Conservation (phyloP, 2,797 vertebrate species). For the Sebastiscus tertius region DNA sequence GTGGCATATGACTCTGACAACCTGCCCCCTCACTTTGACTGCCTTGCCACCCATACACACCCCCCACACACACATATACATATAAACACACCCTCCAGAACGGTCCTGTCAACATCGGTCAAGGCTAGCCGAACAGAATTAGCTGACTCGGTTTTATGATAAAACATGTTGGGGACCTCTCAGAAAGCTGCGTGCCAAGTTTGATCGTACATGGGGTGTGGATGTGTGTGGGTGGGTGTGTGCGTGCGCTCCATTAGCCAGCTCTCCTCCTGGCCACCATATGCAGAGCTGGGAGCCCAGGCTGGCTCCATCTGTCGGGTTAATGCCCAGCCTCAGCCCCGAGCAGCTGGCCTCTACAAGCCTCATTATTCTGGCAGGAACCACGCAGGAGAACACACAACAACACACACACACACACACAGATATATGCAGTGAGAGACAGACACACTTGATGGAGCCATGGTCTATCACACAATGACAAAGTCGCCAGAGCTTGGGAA, state of each 20-base stretch:
- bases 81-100: constrained; percentile 21
- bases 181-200: constrained; percentile 37
- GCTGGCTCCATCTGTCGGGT: constrained; percentile 85
- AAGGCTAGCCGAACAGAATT: constrained; percentile 38
- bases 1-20: constrained; percentile 67
- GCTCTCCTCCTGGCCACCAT: constrained; percentile 81
- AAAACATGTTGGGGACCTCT: constrained; percentile 46
- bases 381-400: constrained; percentile 37
- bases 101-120: constrained; percentile 39
- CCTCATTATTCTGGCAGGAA: constrained; percentile 79
- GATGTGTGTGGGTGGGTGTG: constrained; percentile 10
- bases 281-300: constrained; percentile 79
- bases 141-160: constrained; percentile 50
- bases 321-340: constrained; percentile 79
- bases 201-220: constrained; percentile 17
- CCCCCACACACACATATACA: neutral
- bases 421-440: constrained; percentile 25
- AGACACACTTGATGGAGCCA: constrained; percentile 55
- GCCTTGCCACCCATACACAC: neutral
- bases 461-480: constrained; percentile 63
- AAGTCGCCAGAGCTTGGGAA: constrained; percentile 53
- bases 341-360: constrained; percentile 84
- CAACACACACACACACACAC: constrained; percentile 30
- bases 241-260: constrained; percentile 69
- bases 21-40: constrained; percentile 48